Evolutionary conservation across 2,113 vertebrate genomes (phyloP), one percentile per base, ranked within the genome.

Genomic region (Mustelus asterias): DNA sequence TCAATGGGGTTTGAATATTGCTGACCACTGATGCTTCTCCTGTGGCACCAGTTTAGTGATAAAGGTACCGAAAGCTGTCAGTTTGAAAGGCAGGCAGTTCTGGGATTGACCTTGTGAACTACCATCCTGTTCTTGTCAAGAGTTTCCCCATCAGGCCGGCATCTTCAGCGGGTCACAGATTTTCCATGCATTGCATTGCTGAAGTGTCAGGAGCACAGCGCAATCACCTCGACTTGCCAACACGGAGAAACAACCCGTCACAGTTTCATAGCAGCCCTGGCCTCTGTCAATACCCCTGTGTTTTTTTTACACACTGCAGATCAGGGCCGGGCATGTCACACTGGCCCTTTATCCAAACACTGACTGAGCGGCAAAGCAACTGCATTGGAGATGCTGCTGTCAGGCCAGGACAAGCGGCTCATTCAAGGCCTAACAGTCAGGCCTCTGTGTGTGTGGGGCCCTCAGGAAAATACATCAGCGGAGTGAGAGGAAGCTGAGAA

Each of bases 391-490:
- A 97, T 97, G 86, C 60, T 96, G 97, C 96, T 96, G 96, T 96
- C 97, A 96, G 96, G 80, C 65, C 72, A 69, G 96, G 96, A 98
- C 97, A 98, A 98, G 97, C 96, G 85, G 80, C 96, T 96, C 96
- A 97, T 97, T 98, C 97, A 97, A 97, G 95, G 95, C 96, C 14
- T 96, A 97, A 98, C 98, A 97, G 97, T 97, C 96, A 96, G 97
- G 97, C 97, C 96, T 97, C 97, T 98, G 97, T 98, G 97, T 96
- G 94, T 96, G n/a, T n/a, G n/a, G 97, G 95, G 97, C 96, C 96
- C 96, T 96, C 89, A 93, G 89, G 89, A 93, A 96, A 96, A 95
- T 95, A 96, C 85, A 96, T 96, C 96, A 54, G 6, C 96, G 96
- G 97, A 96, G 96, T 92, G 95, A 95, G 80, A 88, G 24, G 96